Evolutionary conservation across 2,113 vertebrate species (phyloP).

Genomic region (Chunga burmeisteri): DNA sequence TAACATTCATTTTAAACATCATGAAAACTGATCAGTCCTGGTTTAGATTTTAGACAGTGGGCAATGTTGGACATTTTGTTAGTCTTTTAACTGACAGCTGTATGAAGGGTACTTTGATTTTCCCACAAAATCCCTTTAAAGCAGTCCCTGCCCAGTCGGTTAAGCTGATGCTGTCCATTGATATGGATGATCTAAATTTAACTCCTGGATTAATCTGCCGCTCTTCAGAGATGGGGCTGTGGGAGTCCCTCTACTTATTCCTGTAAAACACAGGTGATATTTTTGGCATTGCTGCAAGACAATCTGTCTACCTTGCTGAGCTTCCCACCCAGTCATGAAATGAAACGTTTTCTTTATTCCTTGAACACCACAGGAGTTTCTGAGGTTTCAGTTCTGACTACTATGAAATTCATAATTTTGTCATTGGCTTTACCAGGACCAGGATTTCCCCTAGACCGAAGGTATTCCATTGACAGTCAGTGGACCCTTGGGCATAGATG

Average conservation of each 20-base stretch:
- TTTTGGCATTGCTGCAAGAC: slow-evolving; percentile 17
- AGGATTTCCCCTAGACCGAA: neutral
- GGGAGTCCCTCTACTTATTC: neutral
- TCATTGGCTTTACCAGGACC: neutral
- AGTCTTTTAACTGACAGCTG: neutral
- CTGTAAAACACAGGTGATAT: slow-evolving; percentile 1
- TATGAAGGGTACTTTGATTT: neutral
- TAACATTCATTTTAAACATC: neutral
- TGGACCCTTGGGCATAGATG: neutral
- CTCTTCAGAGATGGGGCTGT: neutral
- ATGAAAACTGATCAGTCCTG: neutral
- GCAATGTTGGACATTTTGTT: neutral
- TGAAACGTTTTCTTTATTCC: slow-evolving; percentile 21
- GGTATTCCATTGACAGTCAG: neutral
- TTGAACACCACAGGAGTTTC: neutral
- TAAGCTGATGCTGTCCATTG: neutral
- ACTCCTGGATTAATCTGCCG: neutral
- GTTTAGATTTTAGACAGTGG: neutral
- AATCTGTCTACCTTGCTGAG: neutral
- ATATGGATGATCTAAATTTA: neutral
- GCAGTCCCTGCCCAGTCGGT: neutral
- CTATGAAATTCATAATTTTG: neutral
- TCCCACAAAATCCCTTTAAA: neutral
- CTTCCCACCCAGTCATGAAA: neutral
- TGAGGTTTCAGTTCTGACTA: slow-evolving; percentile 42